phyloP scores from a whole-genome alignment of 1,140 invertebrate genomes.

The Uloborus diversus region DNA sequence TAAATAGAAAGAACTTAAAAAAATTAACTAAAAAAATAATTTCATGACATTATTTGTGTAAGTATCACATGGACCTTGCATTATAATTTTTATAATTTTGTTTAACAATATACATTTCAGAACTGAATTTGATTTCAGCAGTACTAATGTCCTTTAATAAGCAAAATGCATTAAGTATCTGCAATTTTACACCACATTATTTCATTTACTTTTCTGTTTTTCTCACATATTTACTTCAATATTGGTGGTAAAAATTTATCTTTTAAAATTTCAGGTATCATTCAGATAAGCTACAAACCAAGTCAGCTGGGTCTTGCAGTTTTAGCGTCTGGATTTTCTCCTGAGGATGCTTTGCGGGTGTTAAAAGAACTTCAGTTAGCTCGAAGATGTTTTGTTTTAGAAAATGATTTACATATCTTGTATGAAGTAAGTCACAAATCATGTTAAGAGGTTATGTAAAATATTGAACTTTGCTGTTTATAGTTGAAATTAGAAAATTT shows the following conservation, averaged over 20 bases:
- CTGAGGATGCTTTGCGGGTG: constrained; percentile 86
- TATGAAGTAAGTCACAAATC: constrained; percentile 75
- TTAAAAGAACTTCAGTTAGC: constrained; percentile 92
- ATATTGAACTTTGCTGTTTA: too few species aligned
- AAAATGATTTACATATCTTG: constrained; percentile 93
- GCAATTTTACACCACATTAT: background rate
- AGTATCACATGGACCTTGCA: too few species aligned
- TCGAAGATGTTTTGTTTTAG: constrained; percentile 87
- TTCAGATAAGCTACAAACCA: constrained; percentile 73
- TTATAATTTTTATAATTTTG: too few species aligned
- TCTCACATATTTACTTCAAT: background rate
- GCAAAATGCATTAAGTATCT: too few species aligned
- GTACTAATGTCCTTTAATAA: too few species aligned
- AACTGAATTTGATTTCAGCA: too few species aligned
- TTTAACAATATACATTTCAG: too few species aligned
- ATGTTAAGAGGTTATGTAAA: background rate
- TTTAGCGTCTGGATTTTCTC: constrained; percentile 89
- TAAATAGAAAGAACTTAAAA: too few species aligned
- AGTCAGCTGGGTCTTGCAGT: constrained; percentile 91
- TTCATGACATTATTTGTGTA: too few species aligned
- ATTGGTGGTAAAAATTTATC: background rate
- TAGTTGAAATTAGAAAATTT: too few species aligned
- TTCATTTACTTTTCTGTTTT: background rate
- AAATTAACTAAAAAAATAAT: too few species aligned
- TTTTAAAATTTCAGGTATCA: constrained; percentile 58